These are phyloP conservation scores for Vulpes lagopus DNA, from an alignment of 2,113 vertebrate species.

Conservation along the genomic window DNA sequence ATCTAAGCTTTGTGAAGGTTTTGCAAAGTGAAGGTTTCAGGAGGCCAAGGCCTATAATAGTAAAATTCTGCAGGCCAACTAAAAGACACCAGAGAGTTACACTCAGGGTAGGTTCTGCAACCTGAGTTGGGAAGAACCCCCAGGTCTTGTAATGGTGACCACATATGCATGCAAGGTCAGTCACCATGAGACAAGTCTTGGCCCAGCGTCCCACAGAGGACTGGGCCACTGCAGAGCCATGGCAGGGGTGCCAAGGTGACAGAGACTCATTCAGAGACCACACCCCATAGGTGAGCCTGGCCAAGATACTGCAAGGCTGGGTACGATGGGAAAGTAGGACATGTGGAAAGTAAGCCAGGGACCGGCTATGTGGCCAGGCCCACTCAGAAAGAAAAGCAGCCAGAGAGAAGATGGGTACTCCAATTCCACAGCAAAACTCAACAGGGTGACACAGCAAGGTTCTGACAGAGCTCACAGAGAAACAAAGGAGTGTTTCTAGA, in stretches of 20 bases:
- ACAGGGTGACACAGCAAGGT: rapidly evolving
- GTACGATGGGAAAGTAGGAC: neutral
- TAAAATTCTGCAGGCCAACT: neutral
- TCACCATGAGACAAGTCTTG: rapidly evolving
- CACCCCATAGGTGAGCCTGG: neutral
- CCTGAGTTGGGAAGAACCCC: neutral
- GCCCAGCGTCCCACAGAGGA: neutral
- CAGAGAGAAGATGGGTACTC: neutral
- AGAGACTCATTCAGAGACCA: neutral
- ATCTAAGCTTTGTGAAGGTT: neutral
- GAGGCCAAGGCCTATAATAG: neutral
- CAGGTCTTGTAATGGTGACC: neutral
- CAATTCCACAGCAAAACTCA: rapidly evolving
- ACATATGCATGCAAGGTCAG: rapidly evolving
- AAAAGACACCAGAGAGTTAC: rapidly evolving
- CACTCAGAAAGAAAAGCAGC: neutral
- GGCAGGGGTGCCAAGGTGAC: rapidly evolving
- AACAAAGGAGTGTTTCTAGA: neutral
- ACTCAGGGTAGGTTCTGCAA: too few relatives aligned
- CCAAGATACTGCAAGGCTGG: neutral
- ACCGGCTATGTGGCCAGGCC: rapidly evolving
- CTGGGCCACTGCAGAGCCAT: rapidly evolving
- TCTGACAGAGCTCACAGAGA: neutral
- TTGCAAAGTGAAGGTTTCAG: neutral
- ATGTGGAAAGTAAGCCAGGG: rapidly evolving